These are phyloP conservation scores for Clostera curtula DNA, from an alignment of 2,888 invertebrate genomes.

Conservation along the genomic window DNA sequence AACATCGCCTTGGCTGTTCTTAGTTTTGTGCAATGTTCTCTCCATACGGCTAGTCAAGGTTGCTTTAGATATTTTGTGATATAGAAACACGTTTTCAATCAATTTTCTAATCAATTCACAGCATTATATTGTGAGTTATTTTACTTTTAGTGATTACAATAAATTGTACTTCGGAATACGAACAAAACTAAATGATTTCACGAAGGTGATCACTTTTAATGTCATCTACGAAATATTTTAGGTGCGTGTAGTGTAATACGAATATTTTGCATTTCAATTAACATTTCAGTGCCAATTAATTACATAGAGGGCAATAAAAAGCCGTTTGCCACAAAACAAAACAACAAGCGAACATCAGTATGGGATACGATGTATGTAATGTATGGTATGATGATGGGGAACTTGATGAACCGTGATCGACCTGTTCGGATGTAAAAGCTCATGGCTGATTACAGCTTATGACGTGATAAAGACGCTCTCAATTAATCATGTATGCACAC, in stretches of 20 bases:
- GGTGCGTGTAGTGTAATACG: conserved; percentile 22
- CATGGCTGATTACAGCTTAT: conserved; percentile 45
- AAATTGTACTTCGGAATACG: too few species aligned
- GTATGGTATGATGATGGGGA: conserved; percentile 29
- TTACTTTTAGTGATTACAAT: too few species aligned
- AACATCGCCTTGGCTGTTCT: conserved; percentile 14
- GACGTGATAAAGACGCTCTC: conserved; percentile 47
- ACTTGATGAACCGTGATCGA: conserved; percentile 23
- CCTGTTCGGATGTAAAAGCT: conserved; percentile 38
- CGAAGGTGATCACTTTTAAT: too few species aligned
- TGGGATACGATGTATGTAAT: conserved; percentile 27
- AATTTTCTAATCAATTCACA: neutral
- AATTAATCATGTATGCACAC: conserved; percentile 47
- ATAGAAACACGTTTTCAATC: conserved; percentile 7
- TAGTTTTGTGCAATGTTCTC: conserved; percentile 14
- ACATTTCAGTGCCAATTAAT: conserved; percentile 30
- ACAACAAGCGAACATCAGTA: conserved; percentile 42
- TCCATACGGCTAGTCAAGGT: conserved; percentile 15
- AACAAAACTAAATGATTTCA: too few species aligned
- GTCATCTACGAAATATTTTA: conserved; percentile 19
- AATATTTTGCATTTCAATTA: conserved; percentile 19
- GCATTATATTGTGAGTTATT: neutral
- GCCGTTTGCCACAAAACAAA: conserved; percentile 29
- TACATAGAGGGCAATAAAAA: conserved; percentile 32
- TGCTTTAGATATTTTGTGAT: conserved; percentile 8